Base-by-base conservation (phyloP, 1,140 invertebrate genomes). In the Diachasmimorpha longicaudata region DNA sequence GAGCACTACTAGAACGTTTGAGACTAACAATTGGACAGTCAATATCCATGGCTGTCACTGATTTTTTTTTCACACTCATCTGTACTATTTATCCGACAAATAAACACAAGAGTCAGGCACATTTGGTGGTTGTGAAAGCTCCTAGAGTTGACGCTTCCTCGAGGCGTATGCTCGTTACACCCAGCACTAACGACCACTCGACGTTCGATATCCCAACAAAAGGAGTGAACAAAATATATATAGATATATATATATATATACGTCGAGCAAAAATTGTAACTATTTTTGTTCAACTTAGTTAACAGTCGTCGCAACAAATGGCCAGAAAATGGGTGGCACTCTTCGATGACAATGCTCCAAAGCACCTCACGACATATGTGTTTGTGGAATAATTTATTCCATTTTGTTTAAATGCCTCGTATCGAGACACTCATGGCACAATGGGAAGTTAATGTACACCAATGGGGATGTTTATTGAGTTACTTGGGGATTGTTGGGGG, bases 1-100 rank as follows among this genome's bases (percentile, higher is more conserved):
- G 95, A 78, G 95, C 95, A 90, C 94, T 96, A 81, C 92, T 94
- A 75, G 94, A 95, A 82, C 95, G 90, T 88, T 96, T 96, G 36
- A 96, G 87, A 70, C 91, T 91, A 75, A 92, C 89, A 78, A 91
- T 89, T 14, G 90, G 89, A 80, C 88, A 90, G 83, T 92, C 90
- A 89, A 92, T 88, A 87, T 92, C 91, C 91, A 92, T 92, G 85
- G 84, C 89, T 85, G 82, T 83, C 67, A 52, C 10, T 31, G 66
- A 72, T 71, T 72, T 77, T 74, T 73, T 68, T 68, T 68, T 66
- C 8, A 72, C 63, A 77, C 72, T 72, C 75, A 77, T 72, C 44
- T 46, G 72, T 73, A 48, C 36, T 68, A 37, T 39, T 77, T 55
- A 39, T 73, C 4, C 14, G n/a, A 36, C 52, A 46, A 67, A 52